phyloP scores from a whole-genome alignment of 2,888 invertebrate species.

The Oegoconia quadripuncta region DNA sequence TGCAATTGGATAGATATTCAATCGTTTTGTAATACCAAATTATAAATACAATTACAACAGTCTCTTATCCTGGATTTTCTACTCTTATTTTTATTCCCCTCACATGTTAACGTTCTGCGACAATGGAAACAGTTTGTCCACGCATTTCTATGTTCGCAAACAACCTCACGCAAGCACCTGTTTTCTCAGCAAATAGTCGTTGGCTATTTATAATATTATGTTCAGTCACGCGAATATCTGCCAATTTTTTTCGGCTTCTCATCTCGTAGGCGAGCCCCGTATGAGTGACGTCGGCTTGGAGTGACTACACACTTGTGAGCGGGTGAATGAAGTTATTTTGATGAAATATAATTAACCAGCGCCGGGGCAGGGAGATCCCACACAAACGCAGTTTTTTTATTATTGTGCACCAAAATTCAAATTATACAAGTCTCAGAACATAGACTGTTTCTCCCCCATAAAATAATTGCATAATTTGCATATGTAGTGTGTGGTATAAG shows the following conservation, averaged over 20 bases:
- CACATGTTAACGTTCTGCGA: conserved; percentile 3
- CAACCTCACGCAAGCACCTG: conserved; percentile 46
- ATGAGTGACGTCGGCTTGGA: conserved; percentile 30
- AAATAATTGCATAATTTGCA: too few species aligned
- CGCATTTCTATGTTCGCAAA: conserved; percentile 26
- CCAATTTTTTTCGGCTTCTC: conserved; percentile 35
- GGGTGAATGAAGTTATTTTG: conserved; percentile 22
- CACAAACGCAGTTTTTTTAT: too few species aligned
- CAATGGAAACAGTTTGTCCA: conserved; percentile 26
- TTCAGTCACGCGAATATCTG: conserved; percentile 30
- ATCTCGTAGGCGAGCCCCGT: conserved; percentile 37
- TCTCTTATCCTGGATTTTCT: too few species aligned
- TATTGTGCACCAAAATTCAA: too few species aligned
- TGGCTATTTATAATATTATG: conserved; percentile 38
- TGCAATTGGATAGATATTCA: too few species aligned
- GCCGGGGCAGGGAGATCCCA: too few species aligned
- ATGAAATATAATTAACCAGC: too few species aligned
- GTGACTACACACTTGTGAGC: conserved; percentile 35
- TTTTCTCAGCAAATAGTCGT: conserved; percentile 52
- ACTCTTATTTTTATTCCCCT: not conserved
- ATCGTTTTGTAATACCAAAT: too few species aligned
- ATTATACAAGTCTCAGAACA: too few species aligned
- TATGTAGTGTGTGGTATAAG: too few species aligned
- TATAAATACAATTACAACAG: too few species aligned
- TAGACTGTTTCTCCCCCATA: too few species aligned